Percentiles rank a stretch among this genome's conserved stretches.
These are phyloP conservation scores for Dipodomys merriami DNA, from an alignment of 2,113 vertebrate species.

Conservation along the genomic window DNA sequence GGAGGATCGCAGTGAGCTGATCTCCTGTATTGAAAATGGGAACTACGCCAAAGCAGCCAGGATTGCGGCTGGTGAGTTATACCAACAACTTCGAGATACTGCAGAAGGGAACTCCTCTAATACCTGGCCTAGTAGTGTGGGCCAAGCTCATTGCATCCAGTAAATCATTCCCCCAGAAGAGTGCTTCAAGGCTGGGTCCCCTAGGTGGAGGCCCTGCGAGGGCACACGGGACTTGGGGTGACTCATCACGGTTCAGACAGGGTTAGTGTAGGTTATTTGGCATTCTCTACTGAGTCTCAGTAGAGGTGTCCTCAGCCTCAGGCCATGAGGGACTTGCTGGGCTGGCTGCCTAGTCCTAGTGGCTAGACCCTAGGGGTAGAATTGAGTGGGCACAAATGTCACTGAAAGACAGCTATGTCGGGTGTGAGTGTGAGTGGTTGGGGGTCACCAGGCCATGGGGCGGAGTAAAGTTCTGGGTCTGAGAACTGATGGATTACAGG, in stretches of 20 bases:
- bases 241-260: fast-evolving
- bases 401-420: not conserved
- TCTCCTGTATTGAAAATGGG: slow-evolving; percentile 97
- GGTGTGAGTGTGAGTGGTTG: too few species aligned
- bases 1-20: slow-evolving; percentile 96
- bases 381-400: fast-evolving
- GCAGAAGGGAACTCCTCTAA: too few species aligned
- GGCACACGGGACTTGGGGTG: fast-evolving
- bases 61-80: slow-evolving; percentile 93
- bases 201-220: not conserved
- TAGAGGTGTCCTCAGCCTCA: not conserved
- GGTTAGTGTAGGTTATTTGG: fast-evolving
- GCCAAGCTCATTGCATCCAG: too few species aligned
- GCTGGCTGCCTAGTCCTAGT: not conserved
- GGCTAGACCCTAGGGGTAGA: not conserved
- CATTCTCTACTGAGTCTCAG: fast-evolving
- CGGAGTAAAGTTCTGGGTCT: not conserved
- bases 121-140: not conserved
- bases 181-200: too few species aligned
- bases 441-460: not conserved
- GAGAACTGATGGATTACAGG: not conserved
- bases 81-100: fast-evolving
- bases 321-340: too few species aligned
- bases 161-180: too few species aligned
- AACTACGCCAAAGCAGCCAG: slow-evolving; percentile 97